Base-by-base conservation (phyloP, 1,140 invertebrate species). In the Diuraphis noxia region DNA sequence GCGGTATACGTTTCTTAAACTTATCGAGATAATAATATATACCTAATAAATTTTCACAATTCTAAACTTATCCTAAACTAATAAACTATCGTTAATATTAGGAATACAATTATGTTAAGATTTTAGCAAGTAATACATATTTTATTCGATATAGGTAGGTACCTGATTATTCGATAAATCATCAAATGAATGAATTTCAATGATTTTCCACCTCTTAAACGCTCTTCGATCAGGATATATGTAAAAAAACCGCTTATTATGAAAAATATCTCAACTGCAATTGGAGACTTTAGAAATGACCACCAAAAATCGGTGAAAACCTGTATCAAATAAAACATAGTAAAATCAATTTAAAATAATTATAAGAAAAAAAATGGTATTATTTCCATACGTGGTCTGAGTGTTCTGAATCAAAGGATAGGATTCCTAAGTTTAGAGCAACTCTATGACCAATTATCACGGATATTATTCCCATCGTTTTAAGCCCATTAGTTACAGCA, bases 221-320 rank as follows among this genome's bases (percentile, higher is more conserved):
- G 88, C 6, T 89, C 88, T 36, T 72, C n/a, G 17, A 89, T 25
- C 5, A 36, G 3, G 21, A 43, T 25, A 10, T 34, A 79, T 7
- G 72, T 89, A 34, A 89, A 77, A 36, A 77, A 89, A 9, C 88
- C 88, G 13, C 56, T 77, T 34, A 89, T 1, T 34, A 89, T 25
- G 19, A 89, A 89, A 79, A 89, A 89, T 79, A 52, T 43, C 13
- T 89, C 88, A 72, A 89, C 56, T 46, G 46, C 7, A 23, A 89
- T 40, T 5, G 56, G 88, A 25, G 88, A 36, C n/a, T 89, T 89
- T 49, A 88, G 86, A 9, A 56, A 30, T 13, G 49, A 56, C 25
- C 56, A 40, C 86, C 46, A 88, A 63, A 88, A 88, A n/a, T 88
- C 36, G 13, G 23, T 40, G 7, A 38, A 88, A 88, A 88, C 63